Evolutionary conservation across 92 coral and sea anemone genomes (phyloP).

Genomic region (Phenganax marumi): DNA sequence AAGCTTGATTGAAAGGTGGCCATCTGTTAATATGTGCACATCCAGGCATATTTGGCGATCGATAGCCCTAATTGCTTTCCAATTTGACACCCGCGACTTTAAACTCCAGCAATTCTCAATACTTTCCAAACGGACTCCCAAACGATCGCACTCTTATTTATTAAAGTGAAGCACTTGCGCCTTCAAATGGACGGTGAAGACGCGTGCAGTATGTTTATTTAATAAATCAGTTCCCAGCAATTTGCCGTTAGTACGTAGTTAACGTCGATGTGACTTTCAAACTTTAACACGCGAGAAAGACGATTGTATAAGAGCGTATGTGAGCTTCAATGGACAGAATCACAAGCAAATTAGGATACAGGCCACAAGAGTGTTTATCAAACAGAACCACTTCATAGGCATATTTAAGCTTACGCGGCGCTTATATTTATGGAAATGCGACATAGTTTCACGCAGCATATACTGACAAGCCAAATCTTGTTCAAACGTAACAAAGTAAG

Average conservation of each 20-base stretch:
- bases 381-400: background rate
- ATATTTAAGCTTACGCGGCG: background rate
- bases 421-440: background rate
- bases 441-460: background rate
- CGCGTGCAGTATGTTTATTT: background rate
- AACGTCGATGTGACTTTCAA: background rate
- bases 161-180: background rate
- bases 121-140: background rate
- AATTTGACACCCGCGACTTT: constrained; percentile 34
- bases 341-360: background rate
- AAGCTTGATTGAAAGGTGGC: constrained; percentile 31
- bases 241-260: background rate
- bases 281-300: background rate
- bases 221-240: background rate
- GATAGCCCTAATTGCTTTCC: constrained; percentile 34
- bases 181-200: background rate
- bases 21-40: constrained; percentile 39
- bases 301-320: background rate
- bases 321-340: background rate
- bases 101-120: background rate
- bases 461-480: background rate
- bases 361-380: background rate
- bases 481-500: background rate
- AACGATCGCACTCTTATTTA: background rate
- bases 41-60: background rate